A percentile compares a stretch with the other conserved stretches of the same genome.
Evolutionary conservation across 2,113 vertebrate species (phyloP).

Genomic region (Lamprologus speciosus): DNA sequence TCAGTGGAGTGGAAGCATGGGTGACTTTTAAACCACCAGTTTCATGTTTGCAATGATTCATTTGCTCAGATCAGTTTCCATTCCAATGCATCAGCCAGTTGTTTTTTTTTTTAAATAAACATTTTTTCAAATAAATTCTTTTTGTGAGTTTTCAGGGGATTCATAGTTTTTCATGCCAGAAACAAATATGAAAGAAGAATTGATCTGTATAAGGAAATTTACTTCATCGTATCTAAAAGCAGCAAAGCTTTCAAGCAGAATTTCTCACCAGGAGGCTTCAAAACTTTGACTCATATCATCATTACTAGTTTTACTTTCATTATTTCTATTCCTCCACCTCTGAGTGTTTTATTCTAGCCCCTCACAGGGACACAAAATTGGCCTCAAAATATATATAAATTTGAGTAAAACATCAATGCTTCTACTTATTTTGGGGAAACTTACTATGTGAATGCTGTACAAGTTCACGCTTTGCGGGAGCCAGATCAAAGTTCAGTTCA

Average conservation of each 20-base stretch:
- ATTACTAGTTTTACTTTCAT: neutral
- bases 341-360: neutral
- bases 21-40: neutral
- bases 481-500: neutral
- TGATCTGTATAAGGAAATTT: neutral
- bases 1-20: neutral
- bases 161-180: neutral
- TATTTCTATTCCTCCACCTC: neutral
- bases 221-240: neutral
- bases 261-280: neutral
- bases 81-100: neutral
- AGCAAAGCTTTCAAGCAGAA: neutral
- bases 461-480: neutral
- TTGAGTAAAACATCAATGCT: neutral
- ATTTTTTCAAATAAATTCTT: accelerated
- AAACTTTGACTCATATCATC: accelerated
- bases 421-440: neutral
- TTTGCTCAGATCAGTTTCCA: neutral
- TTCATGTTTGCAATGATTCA: neutral
- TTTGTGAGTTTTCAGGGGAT: neutral
- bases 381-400: neutral
- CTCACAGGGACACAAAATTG: neutral
- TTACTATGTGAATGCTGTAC: neutral
- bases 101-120: neutral
- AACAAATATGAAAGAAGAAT: neutral